Conservation (phyloP, 2,888 invertebrate genomes). For the Lepidonotus clava region DNA sequence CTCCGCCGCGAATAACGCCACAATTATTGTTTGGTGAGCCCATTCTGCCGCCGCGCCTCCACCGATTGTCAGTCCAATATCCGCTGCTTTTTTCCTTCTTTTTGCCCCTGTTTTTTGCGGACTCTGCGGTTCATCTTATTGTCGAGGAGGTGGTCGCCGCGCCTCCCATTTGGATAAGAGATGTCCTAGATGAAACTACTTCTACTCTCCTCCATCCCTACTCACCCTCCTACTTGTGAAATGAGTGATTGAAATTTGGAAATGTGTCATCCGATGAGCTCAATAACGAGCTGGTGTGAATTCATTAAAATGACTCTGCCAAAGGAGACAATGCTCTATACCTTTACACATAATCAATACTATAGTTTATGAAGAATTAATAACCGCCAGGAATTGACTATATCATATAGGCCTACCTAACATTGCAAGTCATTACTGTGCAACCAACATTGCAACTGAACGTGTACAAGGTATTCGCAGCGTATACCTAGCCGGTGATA, state of each 20-base stretch:
- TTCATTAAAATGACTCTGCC: slow-evolving; percentile 14
- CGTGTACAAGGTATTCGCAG: too few species aligned
- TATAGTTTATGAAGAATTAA: too few species aligned
- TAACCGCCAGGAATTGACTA: too few species aligned
- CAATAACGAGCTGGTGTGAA: background rate
- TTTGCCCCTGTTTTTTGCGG: background rate
- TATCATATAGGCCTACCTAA: too few species aligned
- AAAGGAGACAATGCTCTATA: background rate
- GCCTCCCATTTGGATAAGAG: background rate
- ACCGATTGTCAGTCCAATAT: slow-evolving; percentile 36
- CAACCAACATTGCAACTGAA: too few species aligned
- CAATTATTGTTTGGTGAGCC: slow-evolving; percentile 17
- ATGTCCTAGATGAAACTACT: slow-evolving; percentile 1
- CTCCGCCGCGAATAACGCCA: slow-evolving; percentile 2
- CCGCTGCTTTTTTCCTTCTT: background rate
- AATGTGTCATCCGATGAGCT: slow-evolving; percentile 10
- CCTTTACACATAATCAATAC: background rate
- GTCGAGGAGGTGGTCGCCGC: too few species aligned
- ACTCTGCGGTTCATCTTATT: slow-evolving; percentile 30
- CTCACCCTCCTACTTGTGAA: background rate
- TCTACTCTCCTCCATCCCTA: background rate
- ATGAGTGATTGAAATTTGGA: slow-evolving; percentile 34
- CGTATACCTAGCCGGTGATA: too few species aligned
- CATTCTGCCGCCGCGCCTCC: background rate
- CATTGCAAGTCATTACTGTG: too few species aligned